Conservation (phyloP, 2,888 invertebrate species). For the Phymatocera aterrima region DNA sequence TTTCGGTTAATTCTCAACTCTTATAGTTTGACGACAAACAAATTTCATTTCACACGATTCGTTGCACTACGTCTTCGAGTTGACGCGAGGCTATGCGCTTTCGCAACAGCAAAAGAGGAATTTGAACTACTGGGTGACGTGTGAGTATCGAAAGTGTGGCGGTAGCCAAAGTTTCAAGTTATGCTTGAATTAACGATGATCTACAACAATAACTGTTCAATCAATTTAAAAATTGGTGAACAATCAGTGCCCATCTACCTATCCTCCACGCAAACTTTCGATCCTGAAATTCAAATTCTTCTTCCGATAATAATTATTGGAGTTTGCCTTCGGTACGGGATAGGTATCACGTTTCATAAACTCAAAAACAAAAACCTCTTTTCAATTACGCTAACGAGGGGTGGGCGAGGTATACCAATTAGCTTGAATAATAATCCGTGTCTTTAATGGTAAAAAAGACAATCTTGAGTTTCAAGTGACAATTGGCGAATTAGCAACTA, state of each 20-base stretch:
- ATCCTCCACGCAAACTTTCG: background rate
- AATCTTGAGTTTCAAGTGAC: background rate
- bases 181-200: background rate
- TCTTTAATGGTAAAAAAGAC: background rate
- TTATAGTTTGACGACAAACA: conserved; percentile 34
- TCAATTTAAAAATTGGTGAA: background rate
- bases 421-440: background rate
- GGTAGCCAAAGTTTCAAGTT: background rate
- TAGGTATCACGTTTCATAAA: background rate
- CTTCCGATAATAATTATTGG: background rate
- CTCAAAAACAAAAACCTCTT: background rate
- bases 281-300: background rate
- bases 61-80: background rate
- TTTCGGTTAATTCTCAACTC: background rate
- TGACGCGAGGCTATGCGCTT: conserved; percentile 29
- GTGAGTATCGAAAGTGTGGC: background rate
- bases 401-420: background rate
- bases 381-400: background rate
- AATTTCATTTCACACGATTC: conserved; percentile 29
- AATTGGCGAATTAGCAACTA: background rate
- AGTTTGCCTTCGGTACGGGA: background rate
- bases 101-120: conserved; percentile 13
- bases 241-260: background rate
- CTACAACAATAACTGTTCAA: background rate
- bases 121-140: conserved; percentile 29